phyloP scores from a whole-genome alignment of 2,888 invertebrate genomes.

The Mellilla xanthometata region DNA sequence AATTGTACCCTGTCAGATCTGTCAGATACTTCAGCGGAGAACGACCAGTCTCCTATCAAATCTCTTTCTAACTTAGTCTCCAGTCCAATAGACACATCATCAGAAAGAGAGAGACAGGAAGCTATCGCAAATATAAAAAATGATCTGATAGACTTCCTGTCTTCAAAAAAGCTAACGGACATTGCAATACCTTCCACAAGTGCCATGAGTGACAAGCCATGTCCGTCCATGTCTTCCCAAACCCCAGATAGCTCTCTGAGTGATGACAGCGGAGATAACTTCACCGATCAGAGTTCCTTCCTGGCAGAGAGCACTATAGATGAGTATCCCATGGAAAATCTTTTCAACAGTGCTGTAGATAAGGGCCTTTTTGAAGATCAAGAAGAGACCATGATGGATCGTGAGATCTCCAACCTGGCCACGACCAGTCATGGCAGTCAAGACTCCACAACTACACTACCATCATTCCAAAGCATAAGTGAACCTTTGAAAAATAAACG shows the following conservation, averaged over 20 bases:
- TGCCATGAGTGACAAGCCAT: conserved; percentile 56
- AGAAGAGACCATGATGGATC: conserved; percentile 75
- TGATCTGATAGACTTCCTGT: conserved; percentile 71
- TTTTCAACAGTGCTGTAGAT: conserved; percentile 76
- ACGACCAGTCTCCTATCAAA: conserved; percentile 83
- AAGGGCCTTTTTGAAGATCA: conserved; percentile 75
- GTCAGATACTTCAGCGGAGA: conserved; percentile 63
- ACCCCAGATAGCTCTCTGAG: conserved; percentile 71
- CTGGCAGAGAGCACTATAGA: conserved; percentile 75
- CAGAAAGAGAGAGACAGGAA: conserved; percentile 46
- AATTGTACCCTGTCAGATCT: conserved; percentile 62
- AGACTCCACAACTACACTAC: conserved; percentile 61
- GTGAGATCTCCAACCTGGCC: conserved; percentile 75
- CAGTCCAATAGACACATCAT: conserved; percentile 69
- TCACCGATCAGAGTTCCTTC: conserved; percentile 75
- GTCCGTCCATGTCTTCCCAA: conserved; percentile 54
- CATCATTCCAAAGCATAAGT: conserved; percentile 73
- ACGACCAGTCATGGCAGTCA: conserved; percentile 73
- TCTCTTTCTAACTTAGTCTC: conserved; percentile 85
- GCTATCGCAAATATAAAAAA: conserved; percentile 65
- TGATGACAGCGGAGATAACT: conserved; percentile 73
- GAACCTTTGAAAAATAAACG: conserved; percentile 76
- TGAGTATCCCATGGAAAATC: conserved; percentile 78
- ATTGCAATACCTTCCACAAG: conserved; percentile 63
- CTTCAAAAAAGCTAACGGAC: conserved; percentile 58